phyloP scores from a whole-genome alignment of 2,888 invertebrate species.

The Tipula confusa region DNA sequence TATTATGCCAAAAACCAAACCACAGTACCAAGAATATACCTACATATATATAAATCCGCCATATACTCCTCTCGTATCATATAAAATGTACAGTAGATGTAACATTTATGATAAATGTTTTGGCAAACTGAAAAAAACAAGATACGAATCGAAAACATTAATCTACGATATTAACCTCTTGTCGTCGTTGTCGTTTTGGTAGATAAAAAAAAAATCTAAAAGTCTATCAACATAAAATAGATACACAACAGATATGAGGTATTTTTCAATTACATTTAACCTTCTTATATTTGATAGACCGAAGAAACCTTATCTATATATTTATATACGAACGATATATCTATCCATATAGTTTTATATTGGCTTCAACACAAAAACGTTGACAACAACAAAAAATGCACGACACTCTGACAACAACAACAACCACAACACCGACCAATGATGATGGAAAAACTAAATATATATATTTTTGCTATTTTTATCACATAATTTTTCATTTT shows the following conservation, averaged over 20 bases:
- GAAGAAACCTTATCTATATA: not conserved
- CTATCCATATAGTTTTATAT: not conserved
- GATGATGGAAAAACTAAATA: not conserved
- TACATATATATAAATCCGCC: not conserved
- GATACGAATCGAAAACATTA: not conserved
- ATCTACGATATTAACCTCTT: not conserved
- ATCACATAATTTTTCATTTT: constrained; percentile 25
- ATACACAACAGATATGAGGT: constrained; percentile 20
- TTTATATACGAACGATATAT: too few species aligned
- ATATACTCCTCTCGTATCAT: too few species aligned
- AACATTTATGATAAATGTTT: constrained; percentile 9
- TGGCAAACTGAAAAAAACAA: too few species aligned
- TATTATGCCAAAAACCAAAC: not conserved
- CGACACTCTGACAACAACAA: not conserved
- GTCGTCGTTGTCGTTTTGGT: not conserved
- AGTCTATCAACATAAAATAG: constrained; percentile 20
- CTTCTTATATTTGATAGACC: not conserved
- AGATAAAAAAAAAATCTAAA: not conserved
- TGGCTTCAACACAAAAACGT: not conserved
- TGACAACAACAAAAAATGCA: not conserved
- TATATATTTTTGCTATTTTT: constrained; percentile 7
- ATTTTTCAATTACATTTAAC: constrained; percentile 20
- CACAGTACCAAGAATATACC: not conserved
- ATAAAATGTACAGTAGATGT: not conserved
- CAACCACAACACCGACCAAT: not conserved